Conservation (phyloP, 2,797 vertebrate genomes). For the Scomberomorus guttatus region DNA sequence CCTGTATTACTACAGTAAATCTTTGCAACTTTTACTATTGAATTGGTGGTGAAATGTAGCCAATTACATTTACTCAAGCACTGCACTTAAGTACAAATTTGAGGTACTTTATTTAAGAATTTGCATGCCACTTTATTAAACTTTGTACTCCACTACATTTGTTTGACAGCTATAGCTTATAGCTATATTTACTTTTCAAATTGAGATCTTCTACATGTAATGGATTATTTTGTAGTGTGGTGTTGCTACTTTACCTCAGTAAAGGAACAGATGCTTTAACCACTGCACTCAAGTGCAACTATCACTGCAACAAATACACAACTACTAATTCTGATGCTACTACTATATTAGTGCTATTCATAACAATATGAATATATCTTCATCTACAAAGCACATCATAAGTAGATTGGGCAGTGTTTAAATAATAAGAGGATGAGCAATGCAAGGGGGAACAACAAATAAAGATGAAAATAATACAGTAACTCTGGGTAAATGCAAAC, state of each 20-base stretch:
- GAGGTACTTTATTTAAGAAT: not conserved
- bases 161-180: not conserved
- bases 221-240: too few relatives aligned
- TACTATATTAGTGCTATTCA: not conserved
- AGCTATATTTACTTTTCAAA: not conserved
- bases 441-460: not conserved
- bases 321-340: too few relatives aligned
- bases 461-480: not conserved
- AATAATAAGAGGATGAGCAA: slow-evolving; percentile 1
- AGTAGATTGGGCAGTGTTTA: not conserved
- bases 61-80: not conserved
- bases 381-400: not conserved
- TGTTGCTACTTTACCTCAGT: too few relatives aligned
- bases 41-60: not conserved
- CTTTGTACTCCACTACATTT: too few relatives aligned
- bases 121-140: not conserved
- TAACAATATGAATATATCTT: not conserved
- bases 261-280: not conserved
- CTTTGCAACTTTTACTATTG: not conserved
- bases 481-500: not conserved
- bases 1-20: not conserved
- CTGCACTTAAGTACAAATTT: not conserved
- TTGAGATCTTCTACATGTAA: not conserved
- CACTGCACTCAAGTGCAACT: not conserved
- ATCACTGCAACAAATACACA: not conserved